These are phyloP conservation scores for Catamblyrhynchus diadema DNA, from an alignment of 2,797 vertebrate species.

Conservation along the genomic window DNA sequence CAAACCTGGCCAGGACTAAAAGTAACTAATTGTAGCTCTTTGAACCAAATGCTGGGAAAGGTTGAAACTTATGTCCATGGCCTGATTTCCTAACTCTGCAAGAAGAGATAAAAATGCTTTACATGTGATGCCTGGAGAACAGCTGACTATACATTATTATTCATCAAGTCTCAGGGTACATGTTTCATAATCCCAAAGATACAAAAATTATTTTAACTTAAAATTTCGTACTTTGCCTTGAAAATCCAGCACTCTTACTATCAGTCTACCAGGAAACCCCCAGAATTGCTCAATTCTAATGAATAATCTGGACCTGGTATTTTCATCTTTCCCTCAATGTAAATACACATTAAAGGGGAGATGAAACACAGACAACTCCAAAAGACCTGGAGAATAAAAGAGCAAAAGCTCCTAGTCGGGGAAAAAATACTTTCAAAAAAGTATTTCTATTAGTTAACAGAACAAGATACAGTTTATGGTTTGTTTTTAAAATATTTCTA, in stretches of 20 bases:
- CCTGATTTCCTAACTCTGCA: background rate
- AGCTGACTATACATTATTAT: background rate
- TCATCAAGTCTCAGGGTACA: background rate
- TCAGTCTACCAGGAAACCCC: background rate
- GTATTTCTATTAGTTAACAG: background rate
- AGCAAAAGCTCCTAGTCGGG: background rate
- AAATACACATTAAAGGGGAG: background rate
- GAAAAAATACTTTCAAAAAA: background rate
- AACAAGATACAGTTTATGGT: background rate
- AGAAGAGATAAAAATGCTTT: background rate
- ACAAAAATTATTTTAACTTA: background rate
- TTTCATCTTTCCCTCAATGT: background rate
- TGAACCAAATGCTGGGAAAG: background rate
- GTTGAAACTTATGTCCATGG: background rate
- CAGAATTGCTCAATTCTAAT: background rate
- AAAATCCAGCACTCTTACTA: background rate
- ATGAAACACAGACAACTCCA: background rate
- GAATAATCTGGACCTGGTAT: background rate
- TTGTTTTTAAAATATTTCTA: background rate
- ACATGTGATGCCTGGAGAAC: background rate
- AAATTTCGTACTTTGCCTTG: background rate
- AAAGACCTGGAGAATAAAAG: background rate
- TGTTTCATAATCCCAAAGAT: background rate
- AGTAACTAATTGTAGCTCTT: constrained; percentile 2
- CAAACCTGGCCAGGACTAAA: background rate